Evolutionary conservation across 2,113 vertebrate species (phyloP).

Genomic region (Eidolon helvum): DNA sequence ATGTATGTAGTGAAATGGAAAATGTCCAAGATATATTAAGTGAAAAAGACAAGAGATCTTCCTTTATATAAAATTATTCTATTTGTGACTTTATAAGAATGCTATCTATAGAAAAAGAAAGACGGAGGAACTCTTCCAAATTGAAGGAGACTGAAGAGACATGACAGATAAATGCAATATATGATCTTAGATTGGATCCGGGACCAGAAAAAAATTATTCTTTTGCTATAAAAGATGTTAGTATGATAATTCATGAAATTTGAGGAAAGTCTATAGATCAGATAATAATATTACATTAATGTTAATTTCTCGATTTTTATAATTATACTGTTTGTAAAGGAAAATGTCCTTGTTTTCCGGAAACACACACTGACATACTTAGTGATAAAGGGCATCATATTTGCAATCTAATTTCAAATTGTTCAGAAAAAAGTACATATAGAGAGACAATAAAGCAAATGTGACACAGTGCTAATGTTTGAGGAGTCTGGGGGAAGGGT

Average conservation of each 20-base stretch:
- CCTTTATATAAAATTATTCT: neutral
- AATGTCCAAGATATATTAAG: neutral
- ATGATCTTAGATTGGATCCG: neutral
- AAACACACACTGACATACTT: neutral
- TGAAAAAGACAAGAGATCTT: neutral
- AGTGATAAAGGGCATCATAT: neutral
- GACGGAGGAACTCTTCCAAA: neutral
- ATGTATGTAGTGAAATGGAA: neutral
- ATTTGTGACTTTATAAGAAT: neutral
- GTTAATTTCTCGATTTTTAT: neutral
- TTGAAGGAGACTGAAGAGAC: neutral
- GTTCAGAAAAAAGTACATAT: neutral
- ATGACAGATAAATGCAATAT: neutral
- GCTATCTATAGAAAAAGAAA: neutral
- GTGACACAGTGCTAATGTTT: neutral
- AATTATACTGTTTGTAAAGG: neutral
- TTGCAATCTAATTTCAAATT: neutral
- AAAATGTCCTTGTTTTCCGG: conserved; percentile 2
- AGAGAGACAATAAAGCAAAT: neutral
- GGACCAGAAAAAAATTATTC: neutral
- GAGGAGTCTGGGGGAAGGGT: neutral
- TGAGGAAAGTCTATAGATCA: neutral
- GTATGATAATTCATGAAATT: neutral
- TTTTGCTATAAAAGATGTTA: neutral
- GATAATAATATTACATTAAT: neutral